Percentiles rank a stretch among this genome's conserved stretches.
Evolutionary conservation across 2,113 vertebrate species (phyloP).

Genomic region (Malurus alboscapulatus): DNA sequence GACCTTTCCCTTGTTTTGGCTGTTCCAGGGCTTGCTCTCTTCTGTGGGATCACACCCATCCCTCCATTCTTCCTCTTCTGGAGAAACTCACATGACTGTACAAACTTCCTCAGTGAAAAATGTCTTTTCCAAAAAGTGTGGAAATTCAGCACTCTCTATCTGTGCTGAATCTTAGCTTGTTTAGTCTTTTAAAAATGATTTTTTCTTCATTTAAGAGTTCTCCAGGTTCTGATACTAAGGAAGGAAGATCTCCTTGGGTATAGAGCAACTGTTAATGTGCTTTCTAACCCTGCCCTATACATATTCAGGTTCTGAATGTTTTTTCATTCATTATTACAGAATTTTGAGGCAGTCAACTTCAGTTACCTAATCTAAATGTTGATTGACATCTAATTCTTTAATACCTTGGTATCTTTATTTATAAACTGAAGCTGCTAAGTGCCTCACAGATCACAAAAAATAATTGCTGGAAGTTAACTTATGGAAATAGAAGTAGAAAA

Average conservation of each 20-base stretch:
- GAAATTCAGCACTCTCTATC: neutral
- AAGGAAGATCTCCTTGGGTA: neutral
- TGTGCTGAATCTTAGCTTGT: neutral
- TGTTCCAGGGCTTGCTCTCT: neutral
- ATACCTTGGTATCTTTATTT: neutral
- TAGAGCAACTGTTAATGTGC: neutral
- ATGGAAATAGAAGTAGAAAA: neutral
- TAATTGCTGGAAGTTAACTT: neutral
- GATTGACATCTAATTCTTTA: neutral
- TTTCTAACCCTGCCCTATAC: neutral
- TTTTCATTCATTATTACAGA: neutral
- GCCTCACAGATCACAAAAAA: neutral
- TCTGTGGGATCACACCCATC: neutral
- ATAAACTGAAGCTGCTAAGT: neutral
- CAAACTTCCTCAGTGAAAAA: neutral
- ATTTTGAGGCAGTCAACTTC: neutral
- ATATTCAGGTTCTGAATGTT: neutral
- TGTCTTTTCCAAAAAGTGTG: neutral
- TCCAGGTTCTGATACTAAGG: neutral
- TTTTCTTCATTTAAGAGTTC: neutral
- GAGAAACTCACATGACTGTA: accelerated
- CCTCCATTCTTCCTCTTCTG: neutral
- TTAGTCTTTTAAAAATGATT: neutral
- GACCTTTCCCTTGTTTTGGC: neutral
- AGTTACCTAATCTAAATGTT: neutral